Conservation (phyloP, 2,797 vertebrate genomes). For the Micromesistius poutassou region DNA sequence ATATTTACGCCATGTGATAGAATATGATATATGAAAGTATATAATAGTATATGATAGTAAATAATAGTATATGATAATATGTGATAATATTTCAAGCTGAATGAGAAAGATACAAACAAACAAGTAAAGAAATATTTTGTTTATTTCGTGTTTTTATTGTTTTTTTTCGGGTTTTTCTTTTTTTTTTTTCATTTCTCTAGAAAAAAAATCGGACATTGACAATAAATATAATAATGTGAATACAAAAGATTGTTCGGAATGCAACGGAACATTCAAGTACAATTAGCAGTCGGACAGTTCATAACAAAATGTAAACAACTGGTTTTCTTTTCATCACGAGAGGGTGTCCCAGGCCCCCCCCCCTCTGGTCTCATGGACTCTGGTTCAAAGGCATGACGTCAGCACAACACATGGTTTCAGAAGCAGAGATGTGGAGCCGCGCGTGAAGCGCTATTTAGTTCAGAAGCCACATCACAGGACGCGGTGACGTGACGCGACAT, state of each 20-base stretch:
- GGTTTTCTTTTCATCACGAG: neutral
- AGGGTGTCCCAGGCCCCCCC: no score
- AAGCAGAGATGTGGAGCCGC: no score
- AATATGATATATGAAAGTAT: no score
- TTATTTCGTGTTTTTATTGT: neutral
- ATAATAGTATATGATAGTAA: neutral
- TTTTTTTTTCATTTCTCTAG: constrained; percentile 28
- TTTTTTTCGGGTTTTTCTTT: constrained; percentile 14
- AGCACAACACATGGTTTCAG: constrained; percentile 43
- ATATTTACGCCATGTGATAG: neutral
- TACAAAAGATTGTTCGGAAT: constrained; percentile 57
- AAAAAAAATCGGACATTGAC: constrained; percentile 54
- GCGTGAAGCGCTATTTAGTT: constrained; percentile 8
- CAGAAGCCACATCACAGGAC: constrained; percentile 59
- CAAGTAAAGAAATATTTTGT: constrained; percentile 7
- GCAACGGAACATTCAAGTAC: constrained; percentile 67
- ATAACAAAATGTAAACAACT: constrained; percentile 68
- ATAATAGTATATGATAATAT: neutral
- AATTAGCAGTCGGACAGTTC: constrained; percentile 49
- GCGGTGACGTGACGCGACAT: constrained; percentile 26
- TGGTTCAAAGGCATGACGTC: constrained; percentile 54
- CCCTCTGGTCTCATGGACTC: constrained; percentile 22
- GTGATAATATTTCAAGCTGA: neutral
- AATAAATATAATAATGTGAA: constrained; percentile 74
- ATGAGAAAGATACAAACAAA: constrained; percentile 8